Conservation (phyloP, 2,113 vertebrate genomes). For the Sitta europaea region DNA sequence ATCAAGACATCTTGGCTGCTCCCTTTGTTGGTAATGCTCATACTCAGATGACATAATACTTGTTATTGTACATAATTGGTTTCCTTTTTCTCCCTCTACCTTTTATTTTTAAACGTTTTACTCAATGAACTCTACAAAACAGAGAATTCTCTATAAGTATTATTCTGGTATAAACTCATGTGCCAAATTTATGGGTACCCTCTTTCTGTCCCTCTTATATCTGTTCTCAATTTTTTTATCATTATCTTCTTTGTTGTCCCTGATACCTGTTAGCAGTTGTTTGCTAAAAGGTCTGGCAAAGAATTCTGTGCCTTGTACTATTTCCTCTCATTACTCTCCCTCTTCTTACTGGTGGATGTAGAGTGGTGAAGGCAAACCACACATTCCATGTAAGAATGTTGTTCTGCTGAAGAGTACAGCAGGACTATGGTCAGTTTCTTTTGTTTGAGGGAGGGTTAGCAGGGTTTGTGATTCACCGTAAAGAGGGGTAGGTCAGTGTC, state of each 20-base stretch:
- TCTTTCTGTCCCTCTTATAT: fast-evolving
- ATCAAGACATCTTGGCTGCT: neutral
- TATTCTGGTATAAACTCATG: neutral
- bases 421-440: neutral
- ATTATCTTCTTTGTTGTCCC: neutral
- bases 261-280: neutral
- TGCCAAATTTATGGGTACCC: neutral
- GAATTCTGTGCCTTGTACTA: fast-evolving
- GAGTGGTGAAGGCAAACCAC: neutral
- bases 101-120: neutral
- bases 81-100: neutral
- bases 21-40: neutral
- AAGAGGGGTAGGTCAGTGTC: neutral
- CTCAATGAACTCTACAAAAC: neutral
- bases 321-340: neutral
- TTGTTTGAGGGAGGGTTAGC: neutral
- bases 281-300: neutral
- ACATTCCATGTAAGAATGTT: neutral
- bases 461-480: neutral
- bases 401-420: neutral
- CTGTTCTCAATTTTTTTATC: neutral
- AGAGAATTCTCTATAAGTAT: neutral
- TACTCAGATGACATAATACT: neutral
- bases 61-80: neutral
- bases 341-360: neutral